These are phyloP conservation scores for Mizuhopecten yessoensis DNA, from an alignment of 1,140 invertebrate species.

Conservation along the genomic window DNA sequence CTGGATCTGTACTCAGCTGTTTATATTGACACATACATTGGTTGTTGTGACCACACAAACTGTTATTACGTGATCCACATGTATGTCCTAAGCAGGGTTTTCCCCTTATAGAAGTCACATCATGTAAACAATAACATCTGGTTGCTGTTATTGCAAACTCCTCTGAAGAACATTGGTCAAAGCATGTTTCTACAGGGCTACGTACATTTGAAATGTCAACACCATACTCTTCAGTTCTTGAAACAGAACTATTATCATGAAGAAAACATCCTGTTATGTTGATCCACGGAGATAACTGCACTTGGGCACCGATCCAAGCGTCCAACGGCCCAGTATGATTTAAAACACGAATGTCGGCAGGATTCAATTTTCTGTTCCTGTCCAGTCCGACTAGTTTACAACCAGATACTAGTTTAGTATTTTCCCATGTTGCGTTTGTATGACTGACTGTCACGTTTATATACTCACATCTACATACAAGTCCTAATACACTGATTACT, in stretches of 20 bases:
- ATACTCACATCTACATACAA: too few species aligned
- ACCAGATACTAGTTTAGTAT: not conserved
- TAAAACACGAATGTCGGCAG: not conserved
- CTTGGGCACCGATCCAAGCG: not conserved
- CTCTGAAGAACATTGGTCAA: not conserved
- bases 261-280: too few species aligned
- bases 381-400: not conserved
- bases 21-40: not conserved
- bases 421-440: not conserved
- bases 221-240: too few species aligned
- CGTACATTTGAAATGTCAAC: too few species aligned
- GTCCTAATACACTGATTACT: not conserved
- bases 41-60: too few species aligned
- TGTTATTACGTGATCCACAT: too few species aligned
- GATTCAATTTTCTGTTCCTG: not conserved
- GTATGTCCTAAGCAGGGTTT: too few species aligned
- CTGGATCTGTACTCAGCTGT: not conserved
- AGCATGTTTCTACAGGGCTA: too few species aligned
- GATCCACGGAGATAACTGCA: not conserved
- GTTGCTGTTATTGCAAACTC: not conserved
- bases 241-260: too few species aligned
- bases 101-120: too few species aligned
- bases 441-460: too few species aligned
- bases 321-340: not conserved
- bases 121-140: not conserved